Evolutionary conservation across 2,113 vertebrate genomes (phyloP).

Genomic region (Ploceus nigricollis): DNA sequence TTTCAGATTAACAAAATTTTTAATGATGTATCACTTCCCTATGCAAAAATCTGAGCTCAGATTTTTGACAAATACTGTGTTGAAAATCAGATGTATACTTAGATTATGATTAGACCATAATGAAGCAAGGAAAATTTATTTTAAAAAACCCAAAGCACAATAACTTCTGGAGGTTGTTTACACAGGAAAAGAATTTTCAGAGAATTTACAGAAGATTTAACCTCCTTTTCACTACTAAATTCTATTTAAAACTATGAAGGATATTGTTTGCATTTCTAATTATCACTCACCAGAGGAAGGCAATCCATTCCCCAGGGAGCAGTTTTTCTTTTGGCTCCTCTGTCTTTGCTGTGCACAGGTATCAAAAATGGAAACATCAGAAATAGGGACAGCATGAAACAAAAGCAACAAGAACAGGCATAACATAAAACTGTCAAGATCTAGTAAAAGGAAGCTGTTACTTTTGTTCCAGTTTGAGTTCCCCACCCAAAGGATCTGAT

Average conservation of each 20-base stretch:
- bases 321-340: neutral
- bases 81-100: neutral
- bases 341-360: neutral
- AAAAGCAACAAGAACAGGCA: neutral
- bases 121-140: neutral
- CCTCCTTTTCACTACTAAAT: neutral
- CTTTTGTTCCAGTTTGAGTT: neutral
- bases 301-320: neutral
- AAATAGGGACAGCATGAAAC: neutral
- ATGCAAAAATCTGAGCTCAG: neutral
- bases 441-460: neutral
- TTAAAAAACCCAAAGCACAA: neutral
- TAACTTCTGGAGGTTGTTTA: neutral
- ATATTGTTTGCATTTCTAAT: neutral
- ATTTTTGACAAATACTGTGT: neutral
- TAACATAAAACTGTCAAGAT: neutral
- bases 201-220: neutral
- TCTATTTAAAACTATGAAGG: neutral
- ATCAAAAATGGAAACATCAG: neutral
- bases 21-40: neutral
- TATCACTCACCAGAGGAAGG: neutral
- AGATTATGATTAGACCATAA: neutral
- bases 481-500: neutral
- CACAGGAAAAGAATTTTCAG: neutral
- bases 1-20: neutral